Percentiles rank a stretch among this genome's conserved stretches.
These are phyloP conservation scores for Dione juno DNA, from an alignment of 2,888 invertebrate species.

Conservation along the genomic window DNA sequence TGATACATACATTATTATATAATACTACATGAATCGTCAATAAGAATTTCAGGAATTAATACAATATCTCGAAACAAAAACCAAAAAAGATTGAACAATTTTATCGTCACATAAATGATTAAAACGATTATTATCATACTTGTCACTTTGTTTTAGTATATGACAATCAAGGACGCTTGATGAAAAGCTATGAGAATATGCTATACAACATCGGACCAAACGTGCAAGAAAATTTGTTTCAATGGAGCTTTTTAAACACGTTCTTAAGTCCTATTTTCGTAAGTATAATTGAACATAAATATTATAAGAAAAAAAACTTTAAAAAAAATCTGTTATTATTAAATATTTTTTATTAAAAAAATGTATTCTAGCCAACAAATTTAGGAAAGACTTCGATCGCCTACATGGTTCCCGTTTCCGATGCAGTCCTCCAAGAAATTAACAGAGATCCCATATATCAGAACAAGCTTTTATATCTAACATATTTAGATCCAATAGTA, in stretches of 20 bases:
- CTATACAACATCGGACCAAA: constrained; percentile 61
- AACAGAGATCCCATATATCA: constrained; percentile 68
- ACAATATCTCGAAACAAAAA: too few species aligned
- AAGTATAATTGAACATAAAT: constrained; percentile 47
- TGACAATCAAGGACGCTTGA: constrained; percentile 71
- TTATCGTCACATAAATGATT: background rate
- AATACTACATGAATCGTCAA: too few species aligned
- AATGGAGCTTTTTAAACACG: constrained; percentile 67
- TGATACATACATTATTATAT: too few species aligned
- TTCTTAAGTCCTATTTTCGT: constrained; percentile 69
- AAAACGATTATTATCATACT: background rate
- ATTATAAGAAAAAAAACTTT: background rate
- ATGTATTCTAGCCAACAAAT: constrained; percentile 51
- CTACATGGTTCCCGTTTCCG: constrained; percentile 74
- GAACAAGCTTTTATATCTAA: constrained; percentile 61
- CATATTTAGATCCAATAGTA: constrained; percentile 61
- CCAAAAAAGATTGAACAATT: too few species aligned
- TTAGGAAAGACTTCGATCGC: constrained; percentile 60
- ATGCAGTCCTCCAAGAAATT: constrained; percentile 68
- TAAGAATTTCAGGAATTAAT: too few species aligned
- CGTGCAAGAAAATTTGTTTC: constrained; percentile 60
- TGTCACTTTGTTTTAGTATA: constrained; percentile 64
- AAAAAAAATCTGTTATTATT: background rate
- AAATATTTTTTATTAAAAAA: background rate
- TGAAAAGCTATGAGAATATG: constrained; percentile 68